A percentile compares a stretch with the other conserved stretches of the same genome.
These are phyloP conservation scores for Opisthocomus hoazin DNA, from an alignment of 2,113 vertebrate species.

Conservation along the genomic window DNA sequence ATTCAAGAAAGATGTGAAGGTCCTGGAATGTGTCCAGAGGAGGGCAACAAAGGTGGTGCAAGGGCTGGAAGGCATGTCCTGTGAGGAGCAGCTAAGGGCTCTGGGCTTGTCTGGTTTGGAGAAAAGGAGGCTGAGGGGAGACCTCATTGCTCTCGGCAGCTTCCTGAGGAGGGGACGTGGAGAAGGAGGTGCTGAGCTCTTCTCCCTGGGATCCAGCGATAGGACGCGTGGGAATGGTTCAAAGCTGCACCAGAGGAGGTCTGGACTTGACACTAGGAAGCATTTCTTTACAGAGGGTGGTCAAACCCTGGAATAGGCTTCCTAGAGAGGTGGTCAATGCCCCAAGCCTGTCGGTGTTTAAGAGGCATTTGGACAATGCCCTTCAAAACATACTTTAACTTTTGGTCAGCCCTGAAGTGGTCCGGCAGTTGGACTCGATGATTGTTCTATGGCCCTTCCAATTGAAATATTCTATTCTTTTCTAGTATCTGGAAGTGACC, in stretches of 20 bases:
- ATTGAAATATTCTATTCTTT: not conserved
- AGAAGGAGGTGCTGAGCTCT: not conserved
- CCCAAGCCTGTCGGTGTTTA: not conserved
- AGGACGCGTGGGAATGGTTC: fast-evolving
- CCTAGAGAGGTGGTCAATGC: not conserved
- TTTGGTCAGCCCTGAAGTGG: not conserved
- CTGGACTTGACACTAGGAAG: not conserved
- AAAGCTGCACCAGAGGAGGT: not conserved
- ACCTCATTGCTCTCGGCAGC: not conserved
- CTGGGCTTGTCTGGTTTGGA: not conserved
- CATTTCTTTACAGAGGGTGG: not conserved
- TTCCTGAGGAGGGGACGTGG: not conserved
- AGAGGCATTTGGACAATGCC: not conserved
- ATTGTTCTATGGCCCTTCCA: not conserved
- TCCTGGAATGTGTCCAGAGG: fast-evolving
- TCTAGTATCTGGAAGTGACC: not conserved
- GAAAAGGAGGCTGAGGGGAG: not conserved
- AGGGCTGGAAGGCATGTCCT: not conserved
- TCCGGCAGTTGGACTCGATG: not conserved
- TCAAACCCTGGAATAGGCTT: not conserved
- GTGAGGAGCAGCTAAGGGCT: not conserved
- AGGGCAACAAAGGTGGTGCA: not conserved
- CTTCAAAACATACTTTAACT: not conserved
- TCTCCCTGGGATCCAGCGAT: not conserved
- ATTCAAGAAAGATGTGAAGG: not conserved